Base-by-base conservation (phyloP, 2,113 vertebrate species). In the Myrmecophaga tridactyla region DNA sequence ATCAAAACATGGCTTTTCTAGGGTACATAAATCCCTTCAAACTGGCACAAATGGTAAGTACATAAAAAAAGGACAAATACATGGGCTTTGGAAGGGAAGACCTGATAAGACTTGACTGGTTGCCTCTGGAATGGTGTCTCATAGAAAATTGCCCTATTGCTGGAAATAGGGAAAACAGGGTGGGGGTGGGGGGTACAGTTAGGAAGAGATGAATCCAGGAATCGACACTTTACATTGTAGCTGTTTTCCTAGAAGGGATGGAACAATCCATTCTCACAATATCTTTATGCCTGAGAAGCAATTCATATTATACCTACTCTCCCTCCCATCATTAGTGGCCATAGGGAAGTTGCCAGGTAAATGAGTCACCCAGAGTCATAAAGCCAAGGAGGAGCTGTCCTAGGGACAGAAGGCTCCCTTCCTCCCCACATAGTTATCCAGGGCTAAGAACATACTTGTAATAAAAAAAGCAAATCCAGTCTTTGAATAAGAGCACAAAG, bases 181-280 rank as follows among this genome's bases (percentile, higher is more conserved):
- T 56, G 20, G 53, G 53, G 53, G 53, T 21, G 53, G 6, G 53
- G n/a, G 12, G 36, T 53, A 7, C 7, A 46, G 18, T 29, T 86
- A 41, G 34, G 81, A 69, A 88, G 67, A 56, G 7, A 4, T 80
- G 34, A 90, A 13, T n/a, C 46, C 76, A 80, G 51, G 23, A 84
- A 93, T 85, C 13, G 18, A n/a, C 21, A 27, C 29, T 70, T 73
- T 58, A 41, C 6, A 53, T 31, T 48, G 6, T 46, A 41, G n/a
- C 60, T 12, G 36, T 87, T 96, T 95, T 94, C 51, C 43, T 75
- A 62, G 43, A 92, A 84, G 29, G 17, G 36, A 56, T 8, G 4
- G n/a, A 69, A 21, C 63, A 80, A 51, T 70, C 80, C 23, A 39
- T 92, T 95, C 51, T 75, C 58, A 90, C 34, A 87, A 94, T 69